phyloP scores from a whole-genome alignment of 2,888 invertebrate genomes.

The Clusia tigrina region DNA sequence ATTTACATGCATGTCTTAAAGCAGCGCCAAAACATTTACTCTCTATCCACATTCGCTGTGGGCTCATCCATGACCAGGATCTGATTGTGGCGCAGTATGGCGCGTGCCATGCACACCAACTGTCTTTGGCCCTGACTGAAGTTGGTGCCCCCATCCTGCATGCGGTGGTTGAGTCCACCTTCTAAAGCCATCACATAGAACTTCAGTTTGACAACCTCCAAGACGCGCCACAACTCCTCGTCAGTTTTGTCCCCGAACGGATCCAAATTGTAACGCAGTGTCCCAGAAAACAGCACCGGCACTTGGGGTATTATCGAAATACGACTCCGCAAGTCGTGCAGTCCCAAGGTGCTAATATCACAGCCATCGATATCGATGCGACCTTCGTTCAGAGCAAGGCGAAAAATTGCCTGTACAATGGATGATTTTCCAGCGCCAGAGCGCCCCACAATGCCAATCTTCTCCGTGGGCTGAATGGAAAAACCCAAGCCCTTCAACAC shows the following conservation, averaged over 20 bases:
- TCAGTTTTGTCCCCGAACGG: slow-evolving; percentile 81
- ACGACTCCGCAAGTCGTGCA: slow-evolving; percentile 79
- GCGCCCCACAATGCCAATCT: slow-evolving; percentile 86
- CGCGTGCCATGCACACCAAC: slow-evolving; percentile 84
- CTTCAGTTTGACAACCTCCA: slow-evolving; percentile 82
- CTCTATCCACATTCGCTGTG: slow-evolving; percentile 88
- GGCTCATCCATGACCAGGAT: slow-evolving; percentile 90
- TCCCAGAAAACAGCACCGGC: slow-evolving; percentile 86
- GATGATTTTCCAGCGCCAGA: slow-evolving; percentile 91
- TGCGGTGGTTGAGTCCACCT: slow-evolving; percentile 69
- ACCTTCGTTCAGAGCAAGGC: slow-evolving; percentile 81
- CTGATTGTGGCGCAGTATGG: slow-evolving; percentile 80
- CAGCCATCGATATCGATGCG: slow-evolving; percentile 79
- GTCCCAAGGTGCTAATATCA: slow-evolving; percentile 73
- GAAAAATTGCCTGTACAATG: slow-evolving; percentile 82
- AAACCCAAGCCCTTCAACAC: slow-evolving; percentile 80
- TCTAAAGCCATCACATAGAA: slow-evolving; percentile 69
- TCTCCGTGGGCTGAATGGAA: slow-evolving; percentile 64
- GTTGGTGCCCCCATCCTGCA: slow-evolving; percentile 81
- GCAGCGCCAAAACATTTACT: slow-evolving; percentile 66
- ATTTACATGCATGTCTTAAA: background rate
- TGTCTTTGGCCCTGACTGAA: slow-evolving; percentile 91
- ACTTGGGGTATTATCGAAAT: slow-evolving; percentile 95
- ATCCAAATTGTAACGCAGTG: slow-evolving; percentile 84
- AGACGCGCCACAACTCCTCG: slow-evolving; percentile 77